Evolutionary conservation across 2,797 vertebrate species (phyloP), one percentile per base, ranked within the genome.

Genomic region (Aphelocoma californica): DNA sequence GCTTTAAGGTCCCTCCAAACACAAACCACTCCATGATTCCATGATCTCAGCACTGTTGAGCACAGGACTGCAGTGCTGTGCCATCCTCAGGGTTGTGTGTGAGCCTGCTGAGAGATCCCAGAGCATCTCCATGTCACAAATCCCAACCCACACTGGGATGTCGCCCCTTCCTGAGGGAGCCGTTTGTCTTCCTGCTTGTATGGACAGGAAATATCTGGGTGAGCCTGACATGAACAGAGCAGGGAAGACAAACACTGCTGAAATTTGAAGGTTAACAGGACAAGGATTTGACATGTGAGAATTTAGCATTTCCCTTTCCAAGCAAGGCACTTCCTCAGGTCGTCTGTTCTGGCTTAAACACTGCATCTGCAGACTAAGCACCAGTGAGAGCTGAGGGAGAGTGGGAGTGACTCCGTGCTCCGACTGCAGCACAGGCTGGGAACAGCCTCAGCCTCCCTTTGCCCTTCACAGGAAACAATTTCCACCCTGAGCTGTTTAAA

Each of bases 371-470:
- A 64, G 81, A 5, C 18, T 10, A 5, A 85, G 79, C 65, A 72
- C 10, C 26, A 20, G 53, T 50, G 50, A 34, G 64, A 42, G 26
- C 47, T 40, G 31, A 10, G 11, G 38, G 48, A 24, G 47, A 15
- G 12, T 16, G 44, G 16, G 4, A 45, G 72, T 4, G 21, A 10
- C 64, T 26, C 57, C 0, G 0, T 69, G 64, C 42, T 48, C 51
- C 4, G 11, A 14, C 20, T 70, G 24, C 48, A 21, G 45, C 32
- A 7, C 28, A 36, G 31, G 10, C 71, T 60, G 72, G 36, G 47
- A 53, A 3, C 50, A 48, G 34, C 65, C 24, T 64, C 26, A 66
- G 23, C 36, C 60, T 48, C 15, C 48, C 72, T 58, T 19, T 32
- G 23, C 64, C 75, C 64, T 67, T 64, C 89, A 7, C 25, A 4